Evolutionary conservation across 2,888 invertebrate genomes (phyloP).

Genomic region (Dynastes tityus): DNA sequence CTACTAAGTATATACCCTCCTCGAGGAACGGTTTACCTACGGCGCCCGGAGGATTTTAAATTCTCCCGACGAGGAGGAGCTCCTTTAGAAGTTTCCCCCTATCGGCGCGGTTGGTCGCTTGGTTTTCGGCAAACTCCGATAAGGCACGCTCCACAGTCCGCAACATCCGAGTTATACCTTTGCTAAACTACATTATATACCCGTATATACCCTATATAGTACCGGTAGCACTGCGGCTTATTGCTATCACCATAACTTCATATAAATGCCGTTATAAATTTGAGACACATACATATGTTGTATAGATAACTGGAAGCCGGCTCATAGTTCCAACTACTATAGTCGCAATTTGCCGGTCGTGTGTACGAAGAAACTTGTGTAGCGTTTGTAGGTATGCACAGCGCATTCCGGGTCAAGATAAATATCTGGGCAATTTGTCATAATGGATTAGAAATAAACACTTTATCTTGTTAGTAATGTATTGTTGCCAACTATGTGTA

Average conservation of each 20-base stretch:
- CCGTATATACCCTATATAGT: conserved; percentile 20
- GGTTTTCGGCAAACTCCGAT: conserved; percentile 53
- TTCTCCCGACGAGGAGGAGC: conserved; percentile 31
- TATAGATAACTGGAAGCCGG: conserved; percentile 32
- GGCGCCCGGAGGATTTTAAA: conserved; percentile 49
- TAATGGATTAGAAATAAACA: conserved; percentile 18
- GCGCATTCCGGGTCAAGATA: conserved; percentile 18
- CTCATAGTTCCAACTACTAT: conserved; percentile 9
- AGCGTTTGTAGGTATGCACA: conserved; percentile 8
- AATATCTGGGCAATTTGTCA: conserved; percentile 18
- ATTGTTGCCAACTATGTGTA: neutral
- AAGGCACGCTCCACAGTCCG: conserved; percentile 57
- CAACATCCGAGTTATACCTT: conserved; percentile 22
- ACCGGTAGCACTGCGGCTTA: conserved; percentile 33
- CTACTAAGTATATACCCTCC: conserved; percentile 9
- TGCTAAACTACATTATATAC: conserved; percentile 16
- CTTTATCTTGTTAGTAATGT: conserved; percentile 7
- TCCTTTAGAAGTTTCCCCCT: conserved; percentile 18
- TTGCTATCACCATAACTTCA: conserved; percentile 46
- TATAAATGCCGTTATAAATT: conserved; percentile 46
- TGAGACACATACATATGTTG: conserved; percentile 41
- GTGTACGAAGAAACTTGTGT: conserved; percentile 12
- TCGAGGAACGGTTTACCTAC: conserved; percentile 46
- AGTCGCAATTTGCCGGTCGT: conserved; percentile 13
- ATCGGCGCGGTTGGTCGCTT: conserved; percentile 24